Evolutionary conservation across 1,140 invertebrate genomes (phyloP), one percentile per base, ranked within the genome.

Genomic region (Drosophila hydei): DNA sequence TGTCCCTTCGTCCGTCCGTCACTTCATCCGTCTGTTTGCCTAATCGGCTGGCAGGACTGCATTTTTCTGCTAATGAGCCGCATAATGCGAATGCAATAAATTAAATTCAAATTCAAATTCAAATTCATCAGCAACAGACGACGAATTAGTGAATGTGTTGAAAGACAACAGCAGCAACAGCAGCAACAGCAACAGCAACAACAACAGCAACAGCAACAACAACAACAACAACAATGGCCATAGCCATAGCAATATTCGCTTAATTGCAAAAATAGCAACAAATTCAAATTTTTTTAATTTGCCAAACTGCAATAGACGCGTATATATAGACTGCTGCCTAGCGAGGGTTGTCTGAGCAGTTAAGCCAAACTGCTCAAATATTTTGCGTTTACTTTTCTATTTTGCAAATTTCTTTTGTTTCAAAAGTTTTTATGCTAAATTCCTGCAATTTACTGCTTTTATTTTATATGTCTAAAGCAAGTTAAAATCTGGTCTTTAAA

Each of bases 221-320:
- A 30, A 30, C 27, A 9, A 30, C 27, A 27, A 27, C 9, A 33
- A 11, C 9, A 11, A 12, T 11, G 12, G 30, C 30, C 9, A 8
- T 8, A 30, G 27, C 27, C 14, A 16, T n/a, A 40, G 14, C n/a
- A 40, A 40, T 40, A 64, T 70, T 64, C 43, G 76, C 80, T 42
- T 68, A 85, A 79, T 48, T 42, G 18, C 68, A 50, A 43, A 77
- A 87, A 77, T 67, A 69, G 74, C 79, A 80, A 77, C 69, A 78
- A 87, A 75, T 36, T 77, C 56, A 71, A 42, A 12, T 69, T 64
- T 85, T 85, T 88, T 75, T 81, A 87, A 87, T 87, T 87, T 87
- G 81, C 74, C 77, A 81, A 77, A 80, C 64, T 47, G 52, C 52
- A 4, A 54, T 52, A 63, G 27, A 63, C 38, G 18, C 23, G 62